Percentiles rank a stretch among this genome's conserved stretches.
phyloP scores from a whole-genome alignment of 2,113 vertebrate species.

The Ivindomyrus marchei region DNA sequence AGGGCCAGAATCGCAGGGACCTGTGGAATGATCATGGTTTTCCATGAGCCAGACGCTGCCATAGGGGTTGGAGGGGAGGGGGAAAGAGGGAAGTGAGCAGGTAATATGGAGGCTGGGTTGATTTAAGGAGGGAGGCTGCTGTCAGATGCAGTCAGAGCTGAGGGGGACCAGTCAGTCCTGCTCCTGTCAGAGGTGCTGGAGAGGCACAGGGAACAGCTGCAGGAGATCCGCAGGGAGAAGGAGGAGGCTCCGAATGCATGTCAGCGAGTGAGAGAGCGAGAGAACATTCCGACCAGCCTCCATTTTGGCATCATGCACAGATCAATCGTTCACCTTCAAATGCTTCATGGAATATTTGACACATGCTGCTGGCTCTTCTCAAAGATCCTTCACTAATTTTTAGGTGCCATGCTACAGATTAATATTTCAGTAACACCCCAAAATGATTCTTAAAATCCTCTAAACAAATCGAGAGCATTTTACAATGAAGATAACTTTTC shows the following conservation, averaged over 20 bases:
- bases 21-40: background rate
- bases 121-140: background rate
- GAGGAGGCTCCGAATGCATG: background rate
- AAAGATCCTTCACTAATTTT: background rate
- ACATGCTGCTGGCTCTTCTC: background rate
- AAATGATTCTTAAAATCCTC: background rate
- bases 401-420: background rate
- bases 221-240: conserved; percentile 1
- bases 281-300: background rate
- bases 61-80: conserved; percentile 7
- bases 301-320: background rate
- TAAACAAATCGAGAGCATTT: background rate
- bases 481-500: background rate
- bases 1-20: background rate
- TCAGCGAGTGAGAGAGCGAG: no score
- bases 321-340: background rate
- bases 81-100: background rate
- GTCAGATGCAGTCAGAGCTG: conserved; percentile 1
- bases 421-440: background rate
- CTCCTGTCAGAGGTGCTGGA: background rate
- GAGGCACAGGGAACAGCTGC: conserved; percentile 1
- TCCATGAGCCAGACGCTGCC: background rate
- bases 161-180: background rate
- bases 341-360: background rate
- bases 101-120: background rate